Conservation (phyloP, 2,888 invertebrate genomes). For the Eugnorisma glareosa region DNA sequence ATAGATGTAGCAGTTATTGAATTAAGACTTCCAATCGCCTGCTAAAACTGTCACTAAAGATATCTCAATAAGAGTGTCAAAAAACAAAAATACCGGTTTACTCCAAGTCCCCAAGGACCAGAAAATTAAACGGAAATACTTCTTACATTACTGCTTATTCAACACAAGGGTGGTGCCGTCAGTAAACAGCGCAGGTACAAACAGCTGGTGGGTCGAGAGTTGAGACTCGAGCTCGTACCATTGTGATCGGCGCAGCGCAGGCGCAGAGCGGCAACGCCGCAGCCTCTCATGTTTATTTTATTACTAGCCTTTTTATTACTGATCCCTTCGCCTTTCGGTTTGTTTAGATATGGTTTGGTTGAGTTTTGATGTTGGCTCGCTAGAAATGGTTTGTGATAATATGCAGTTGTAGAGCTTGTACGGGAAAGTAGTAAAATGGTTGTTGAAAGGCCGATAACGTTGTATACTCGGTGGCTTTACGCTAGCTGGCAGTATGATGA, state of each 20-base stretch:
- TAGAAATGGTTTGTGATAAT: conserved; percentile 60
- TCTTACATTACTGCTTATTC: conserved; percentile 52
- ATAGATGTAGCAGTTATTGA: neutral
- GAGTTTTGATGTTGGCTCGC: conserved; percentile 50
- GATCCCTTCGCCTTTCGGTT: conserved; percentile 60
- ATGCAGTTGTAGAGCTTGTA: conserved; percentile 38
- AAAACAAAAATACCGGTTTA: neutral
- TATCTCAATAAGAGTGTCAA: neutral
- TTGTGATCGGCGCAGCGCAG: conserved; percentile 77
- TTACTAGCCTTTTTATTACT: conserved; percentile 61
- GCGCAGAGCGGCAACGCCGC: conserved; percentile 83
- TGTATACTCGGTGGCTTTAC: neutral
- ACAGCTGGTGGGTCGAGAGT: conserved; percentile 79
- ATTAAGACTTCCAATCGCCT: neutral
- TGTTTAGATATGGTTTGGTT: conserved; percentile 61
- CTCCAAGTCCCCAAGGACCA: neutral
- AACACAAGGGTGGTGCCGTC: conserved; percentile 54
- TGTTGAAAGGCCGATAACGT: conserved; percentile 30
- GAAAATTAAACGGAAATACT: conserved; percentile 33
- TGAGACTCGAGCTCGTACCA: conserved; percentile 63
- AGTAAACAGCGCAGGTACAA: conserved; percentile 84
- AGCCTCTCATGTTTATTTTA: conserved; percentile 67
- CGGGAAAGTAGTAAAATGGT: conserved; percentile 33
- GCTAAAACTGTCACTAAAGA: neutral
- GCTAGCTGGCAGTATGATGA: neutral